Base-by-base conservation (phyloP, 2,797 vertebrate genomes). In the Gallinago nigripennis region DNA sequence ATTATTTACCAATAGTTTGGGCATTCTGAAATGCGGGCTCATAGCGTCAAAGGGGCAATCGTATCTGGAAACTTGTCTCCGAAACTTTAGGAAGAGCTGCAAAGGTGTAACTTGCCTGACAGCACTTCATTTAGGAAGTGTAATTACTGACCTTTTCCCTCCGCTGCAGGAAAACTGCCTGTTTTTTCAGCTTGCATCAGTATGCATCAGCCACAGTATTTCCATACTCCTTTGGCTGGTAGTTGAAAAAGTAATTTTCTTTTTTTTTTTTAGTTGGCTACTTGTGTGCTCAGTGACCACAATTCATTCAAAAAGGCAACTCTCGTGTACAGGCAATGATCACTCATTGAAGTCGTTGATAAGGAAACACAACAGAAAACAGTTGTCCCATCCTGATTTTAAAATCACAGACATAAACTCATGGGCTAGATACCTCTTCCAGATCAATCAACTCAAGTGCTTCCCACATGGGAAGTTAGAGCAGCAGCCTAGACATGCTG, bases 311-410 rank as follows among this genome's bases (percentile, higher is more conserved):
- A 60, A 60, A 92, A 82, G 24, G 28, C 12, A 87, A 8, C 21
- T 41, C 39, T 37, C 4, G 8, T 8, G 3, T 21, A 71, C 30
- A 60, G 35, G 18, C 39, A 50, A 23, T 4, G 20, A 60, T 69
- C 11, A n/a, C 1, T 2, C 5, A 18, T 0, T 31, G 9, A 72
- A 69, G 20, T 37, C 0, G 33, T 8, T 48, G 51, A 37, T 46
- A 80, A 54, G 14, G 23, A 87, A 82, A 58, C 35, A 61, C 11
- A 69, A 20, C 3, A 57, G 17, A 25, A 72, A 45, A 1, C 6
- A 43, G 14, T 39, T 83, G 12, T 63, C 35, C 56, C 31, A 63
- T 16, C 7, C 23, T 12, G 9, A 71, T 77, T 77, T 77, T 65
- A 80, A 83, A 82, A 90, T 31, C 30, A 31, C 35, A 80, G 30